Evolutionary conservation across 2,888 invertebrate genomes (phyloP).

Genomic region (Eudemis profundana): DNA sequence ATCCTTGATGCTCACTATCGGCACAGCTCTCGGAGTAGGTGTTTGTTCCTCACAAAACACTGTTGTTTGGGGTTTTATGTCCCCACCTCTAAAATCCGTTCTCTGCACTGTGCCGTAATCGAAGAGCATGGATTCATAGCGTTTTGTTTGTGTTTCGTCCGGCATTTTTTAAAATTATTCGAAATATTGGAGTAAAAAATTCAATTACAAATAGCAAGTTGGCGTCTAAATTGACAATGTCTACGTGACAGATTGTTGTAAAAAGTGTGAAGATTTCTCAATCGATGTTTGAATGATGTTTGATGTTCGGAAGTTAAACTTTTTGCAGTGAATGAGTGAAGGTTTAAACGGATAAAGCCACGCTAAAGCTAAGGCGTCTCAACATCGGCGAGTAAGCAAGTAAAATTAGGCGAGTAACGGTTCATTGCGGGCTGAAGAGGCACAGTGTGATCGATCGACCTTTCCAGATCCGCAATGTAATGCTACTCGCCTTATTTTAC

Average conservation of each 20-base stretch:
- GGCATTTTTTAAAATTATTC: conserved; percentile 34
- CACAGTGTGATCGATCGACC: too few relatives aligned
- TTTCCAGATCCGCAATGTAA: too few relatives aligned
- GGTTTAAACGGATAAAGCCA: too few relatives aligned
- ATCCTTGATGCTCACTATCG: too few relatives aligned
- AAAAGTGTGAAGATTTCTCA: neutral
- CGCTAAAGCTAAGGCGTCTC: too few relatives aligned
- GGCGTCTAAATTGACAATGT: neutral
- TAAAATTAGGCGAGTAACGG: too few relatives aligned
- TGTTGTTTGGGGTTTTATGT: conserved; percentile 47
- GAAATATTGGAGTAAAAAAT: conserved; percentile 16
- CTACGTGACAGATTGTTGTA: neutral
- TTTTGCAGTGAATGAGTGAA: too few relatives aligned
- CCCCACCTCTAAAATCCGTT: conserved; percentile 54
- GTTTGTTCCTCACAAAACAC: conserved; percentile 55
- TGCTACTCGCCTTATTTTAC: too few relatives aligned
- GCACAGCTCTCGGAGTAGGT: conserved; percentile 31
- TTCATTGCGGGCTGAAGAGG: too few relatives aligned
- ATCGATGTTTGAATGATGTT: too few relatives aligned
- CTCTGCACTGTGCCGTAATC: conserved; percentile 57
- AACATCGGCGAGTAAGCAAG: too few relatives aligned
- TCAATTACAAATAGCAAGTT: neutral
- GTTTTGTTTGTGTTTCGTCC: conserved; percentile 37
- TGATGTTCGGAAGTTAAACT: too few relatives aligned
- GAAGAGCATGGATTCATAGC: conserved; percentile 59